A percentile compares a stretch with the other conserved stretches of the same genome.
These are phyloP conservation scores for Chrysolophus pictus DNA, from an alignment of 2,797 vertebrate species.

Conservation along the genomic window DNA sequence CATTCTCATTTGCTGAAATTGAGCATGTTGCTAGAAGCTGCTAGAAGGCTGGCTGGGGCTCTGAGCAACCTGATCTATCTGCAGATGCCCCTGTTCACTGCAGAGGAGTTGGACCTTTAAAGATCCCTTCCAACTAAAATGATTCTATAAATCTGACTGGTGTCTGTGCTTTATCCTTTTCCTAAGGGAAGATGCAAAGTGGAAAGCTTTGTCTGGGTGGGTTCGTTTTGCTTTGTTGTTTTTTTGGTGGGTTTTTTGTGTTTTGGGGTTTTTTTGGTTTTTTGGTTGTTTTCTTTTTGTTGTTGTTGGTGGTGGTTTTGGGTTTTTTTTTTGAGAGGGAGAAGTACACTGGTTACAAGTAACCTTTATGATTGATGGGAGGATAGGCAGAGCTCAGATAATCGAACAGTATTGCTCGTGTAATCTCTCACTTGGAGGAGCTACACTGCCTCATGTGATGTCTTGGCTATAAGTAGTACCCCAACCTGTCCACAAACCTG, in stretches of 20 bases:
- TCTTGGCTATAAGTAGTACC: background rate
- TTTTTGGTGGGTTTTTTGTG: background rate
- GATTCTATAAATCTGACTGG: background rate
- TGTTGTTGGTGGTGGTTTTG: background rate
- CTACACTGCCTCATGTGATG: background rate
- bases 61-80: background rate
- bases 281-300: too few relatives aligned
- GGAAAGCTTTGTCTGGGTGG: background rate
- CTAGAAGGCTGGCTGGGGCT: background rate
- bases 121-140: background rate
- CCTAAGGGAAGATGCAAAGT: background rate
- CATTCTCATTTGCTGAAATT: background rate
- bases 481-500: background rate
- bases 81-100: background rate
- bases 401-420: background rate
- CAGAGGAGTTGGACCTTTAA: background rate
- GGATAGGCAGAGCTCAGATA: background rate
- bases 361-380: background rate
- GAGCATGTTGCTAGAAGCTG: background rate
- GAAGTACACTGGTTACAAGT: background rate
- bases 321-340: background rate
- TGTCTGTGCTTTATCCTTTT: slow-evolving; percentile 5
- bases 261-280: background rate
- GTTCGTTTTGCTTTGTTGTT: background rate
- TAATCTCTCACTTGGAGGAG: background rate